phyloP scores from a whole-genome alignment of 2,797 vertebrate genomes.

The Hoplostethus atlanticus region DNA sequence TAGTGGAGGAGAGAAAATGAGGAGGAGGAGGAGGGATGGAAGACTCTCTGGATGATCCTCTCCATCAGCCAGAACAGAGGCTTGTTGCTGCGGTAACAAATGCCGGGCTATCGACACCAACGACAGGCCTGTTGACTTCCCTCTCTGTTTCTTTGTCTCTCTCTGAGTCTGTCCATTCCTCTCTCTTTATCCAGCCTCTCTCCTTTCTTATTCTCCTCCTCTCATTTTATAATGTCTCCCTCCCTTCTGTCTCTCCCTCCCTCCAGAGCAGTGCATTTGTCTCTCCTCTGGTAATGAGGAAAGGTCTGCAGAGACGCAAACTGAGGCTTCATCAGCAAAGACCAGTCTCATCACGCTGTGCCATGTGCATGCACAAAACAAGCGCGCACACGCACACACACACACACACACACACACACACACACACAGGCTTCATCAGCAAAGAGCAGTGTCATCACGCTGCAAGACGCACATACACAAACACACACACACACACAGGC shows the following conservation, averaged over 20 bases:
- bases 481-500: slow-evolving; percentile 35
- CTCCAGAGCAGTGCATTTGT: slow-evolving; percentile 56
- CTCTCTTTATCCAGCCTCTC: slow-evolving; percentile 6
- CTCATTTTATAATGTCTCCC: neutral
- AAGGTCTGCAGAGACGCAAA: slow-evolving; percentile 74
- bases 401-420: neutral
- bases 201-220: neutral
- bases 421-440: slow-evolving; percentile 56
- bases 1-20: slow-evolving; percentile 54
- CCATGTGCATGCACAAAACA: slow-evolving; percentile 37
- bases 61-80: slow-evolving; percentile 62
- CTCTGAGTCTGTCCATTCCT: slow-evolving; percentile 11
- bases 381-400: slow-evolving; percentile 27
- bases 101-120: slow-evolving; percentile 30
- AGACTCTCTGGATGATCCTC: slow-evolving; percentile 49
- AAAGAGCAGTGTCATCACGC: slow-evolving; percentile 57
- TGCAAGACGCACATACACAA: slow-evolving; percentile 31
- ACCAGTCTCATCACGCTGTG: slow-evolving; percentile 66
- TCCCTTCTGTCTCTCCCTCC: slow-evolving; percentile 22
- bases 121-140: neutral
- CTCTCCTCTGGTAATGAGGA: slow-evolving; percentile 75
- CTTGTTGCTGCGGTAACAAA: slow-evolving; percentile 74
- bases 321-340: slow-evolving; percentile 77
- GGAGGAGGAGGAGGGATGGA: slow-evolving; percentile 23
- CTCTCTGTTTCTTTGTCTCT: too few species aligned